Evolutionary conservation across 2,797 vertebrate species (phyloP), one percentile per base, ranked within the genome.

Genomic region (Falco naumanni): DNA sequence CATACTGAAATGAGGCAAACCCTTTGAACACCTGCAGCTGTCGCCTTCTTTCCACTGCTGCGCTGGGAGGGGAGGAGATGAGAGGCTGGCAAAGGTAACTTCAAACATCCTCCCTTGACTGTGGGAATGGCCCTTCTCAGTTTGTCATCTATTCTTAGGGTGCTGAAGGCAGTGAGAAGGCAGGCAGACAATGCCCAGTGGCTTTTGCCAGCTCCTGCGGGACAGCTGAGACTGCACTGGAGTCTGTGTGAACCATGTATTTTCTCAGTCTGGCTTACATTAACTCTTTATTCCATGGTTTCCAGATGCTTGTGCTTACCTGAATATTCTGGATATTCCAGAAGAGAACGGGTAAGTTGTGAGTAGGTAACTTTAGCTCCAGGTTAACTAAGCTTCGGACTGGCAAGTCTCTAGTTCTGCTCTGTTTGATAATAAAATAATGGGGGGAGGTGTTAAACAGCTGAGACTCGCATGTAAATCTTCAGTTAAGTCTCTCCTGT

Each of bases 61-160:
- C 0, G 0, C n/a, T 34, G 60, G 11, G 16, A 4, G 16, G 7
- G 22, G 31, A 68, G 33, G 34, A 15, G 56, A 34, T 4, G 39
- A 26, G 14, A 25, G 61, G 43, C 1, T 83, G 66, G 83, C 37
- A 61, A 61, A 94, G 83, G 41, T 56, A 21, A 76, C 50, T 22
- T 59, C 31, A 61, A 14, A 47, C 43, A 20, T 9, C 20, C 41
- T 50, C 41, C 50, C 63, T 43, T 37, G 54, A 37, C 78, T 34
- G 50, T 69, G 87, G 80, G 75, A 84, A 87, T 0, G 1, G 65
- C 64, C 50, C 65, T 70, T 59, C 51, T 28, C 84, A 70, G 64
- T 57, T 39, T 43, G 57, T 17, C 79, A 83, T 54, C 66, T 45
- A 6, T 21, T 59, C 85, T 48, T 51, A 33, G n/a, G n/a, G 47